Evolutionary conservation across 1,140 invertebrate species (phyloP).

Genomic region (Megathymus violae): DNA sequence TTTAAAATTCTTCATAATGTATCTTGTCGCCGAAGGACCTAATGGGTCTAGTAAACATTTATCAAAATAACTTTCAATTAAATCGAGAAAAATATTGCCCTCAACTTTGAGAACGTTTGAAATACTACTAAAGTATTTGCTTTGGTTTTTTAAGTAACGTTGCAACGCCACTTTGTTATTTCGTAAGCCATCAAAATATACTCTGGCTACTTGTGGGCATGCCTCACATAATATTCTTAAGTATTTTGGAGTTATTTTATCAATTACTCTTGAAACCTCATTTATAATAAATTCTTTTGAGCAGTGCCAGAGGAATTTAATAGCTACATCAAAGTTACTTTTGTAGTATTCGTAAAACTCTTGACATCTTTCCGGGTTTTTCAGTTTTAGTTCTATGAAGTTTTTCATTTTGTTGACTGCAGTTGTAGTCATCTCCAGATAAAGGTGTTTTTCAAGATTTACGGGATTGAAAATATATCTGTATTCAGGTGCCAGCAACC

Average conservation of each 20-base stretch:
- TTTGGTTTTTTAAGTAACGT: slow-evolving; percentile 42
- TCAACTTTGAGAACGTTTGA: slow-evolving; percentile 55
- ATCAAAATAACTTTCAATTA: slow-evolving; percentile 58
- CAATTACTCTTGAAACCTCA: slow-evolving; percentile 47
- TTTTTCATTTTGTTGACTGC: slow-evolving; percentile 67
- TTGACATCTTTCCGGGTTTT: slow-evolving; percentile 48
- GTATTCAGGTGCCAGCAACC: slow-evolving; percentile 54
- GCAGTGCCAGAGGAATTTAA: slow-evolving; percentile 59
- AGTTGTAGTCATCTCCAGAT: slow-evolving; percentile 58
- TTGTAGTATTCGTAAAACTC: slow-evolving; percentile 63
- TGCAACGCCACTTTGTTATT: slow-evolving; percentile 37
- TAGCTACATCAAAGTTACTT: slow-evolving; percentile 45
- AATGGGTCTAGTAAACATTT: slow-evolving; percentile 30
- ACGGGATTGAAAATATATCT: slow-evolving; percentile 53
- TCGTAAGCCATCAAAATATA: slow-evolving; percentile 52
- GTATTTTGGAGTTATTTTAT: slow-evolving; percentile 50
- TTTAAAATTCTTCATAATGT: slow-evolving; percentile 54
- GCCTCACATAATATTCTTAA: slow-evolving; percentile 55
- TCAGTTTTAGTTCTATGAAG: slow-evolving; percentile 54
- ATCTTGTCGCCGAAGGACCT: slow-evolving; percentile 42
- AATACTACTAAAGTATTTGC: slow-evolving; percentile 48
- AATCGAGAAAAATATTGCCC: slow-evolving; percentile 51
- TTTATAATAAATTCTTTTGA: slow-evolving; percentile 46
- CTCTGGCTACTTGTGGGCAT: slow-evolving; percentile 40
- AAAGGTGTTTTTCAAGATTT: slow-evolving; percentile 55